These are phyloP conservation scores for Drosophila tanythrix DNA, from an alignment of 2,888 invertebrate genomes.

Conservation along the genomic window DNA sequence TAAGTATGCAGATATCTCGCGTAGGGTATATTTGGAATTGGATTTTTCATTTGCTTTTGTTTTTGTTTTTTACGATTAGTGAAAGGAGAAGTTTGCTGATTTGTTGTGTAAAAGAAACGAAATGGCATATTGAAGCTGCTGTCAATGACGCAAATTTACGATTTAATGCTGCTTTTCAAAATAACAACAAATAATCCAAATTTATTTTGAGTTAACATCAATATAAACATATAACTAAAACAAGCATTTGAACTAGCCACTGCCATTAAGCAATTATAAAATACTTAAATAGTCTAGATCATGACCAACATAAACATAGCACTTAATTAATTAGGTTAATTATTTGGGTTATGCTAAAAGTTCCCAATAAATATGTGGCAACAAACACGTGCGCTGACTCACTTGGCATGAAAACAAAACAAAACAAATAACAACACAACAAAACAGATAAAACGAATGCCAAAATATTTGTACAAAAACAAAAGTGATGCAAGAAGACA, in stretches of 20 bases:
- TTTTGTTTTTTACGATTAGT: slow-evolving; percentile 17
- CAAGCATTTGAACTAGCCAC: neutral
- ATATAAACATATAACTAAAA: slow-evolving; percentile 3
- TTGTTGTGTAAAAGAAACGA: slow-evolving; percentile 23
- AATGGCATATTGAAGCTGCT: slow-evolving; percentile 30
- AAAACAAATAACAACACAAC: neutral
- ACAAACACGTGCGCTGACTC: slow-evolving; percentile 25
- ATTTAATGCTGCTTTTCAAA: neutral
- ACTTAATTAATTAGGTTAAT: slow-evolving; percentile 43
- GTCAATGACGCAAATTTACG: slow-evolving; percentile 32
- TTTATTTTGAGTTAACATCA: neutral
- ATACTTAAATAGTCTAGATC: neutral
- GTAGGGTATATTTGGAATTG: slow-evolving; percentile 10
- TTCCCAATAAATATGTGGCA: slow-evolving; percentile 2
- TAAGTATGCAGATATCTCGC: slow-evolving; percentile 36
- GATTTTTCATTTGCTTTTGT: neutral
- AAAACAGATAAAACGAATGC: slow-evolving; percentile 23
- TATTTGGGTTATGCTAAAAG: slow-evolving; percentile 24
- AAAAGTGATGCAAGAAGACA: neutral
- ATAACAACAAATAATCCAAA: neutral
- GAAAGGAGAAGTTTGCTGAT: slow-evolving; percentile 48
- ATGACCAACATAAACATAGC: slow-evolving; percentile 19
- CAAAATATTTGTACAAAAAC: slow-evolving; percentile 4
- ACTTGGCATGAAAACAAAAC: slow-evolving; percentile 13
- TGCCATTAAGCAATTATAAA: neutral